Evolutionary conservation across 2,888 invertebrate species (phyloP), one percentile per base, ranked within the genome.

Genomic region (Caenorhabditis macrosperma): DNA sequence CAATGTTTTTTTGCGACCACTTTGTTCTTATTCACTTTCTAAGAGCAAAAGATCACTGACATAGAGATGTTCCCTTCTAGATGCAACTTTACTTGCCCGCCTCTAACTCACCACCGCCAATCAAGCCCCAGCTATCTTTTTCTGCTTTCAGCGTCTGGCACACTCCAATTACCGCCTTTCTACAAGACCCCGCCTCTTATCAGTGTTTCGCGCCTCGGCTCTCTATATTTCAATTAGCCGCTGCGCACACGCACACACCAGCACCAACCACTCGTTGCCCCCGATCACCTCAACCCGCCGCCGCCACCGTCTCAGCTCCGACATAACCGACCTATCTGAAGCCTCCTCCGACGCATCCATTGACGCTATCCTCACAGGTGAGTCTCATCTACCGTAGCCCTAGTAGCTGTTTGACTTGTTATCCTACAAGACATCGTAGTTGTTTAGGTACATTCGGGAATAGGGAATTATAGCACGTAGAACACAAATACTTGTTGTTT

Each of bases 191-290:
- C 67, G 57, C 67, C 67, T 64, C 28, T 33, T 57, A 68, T 74
- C 57, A 66, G 64, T 59, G 64, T 74, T 74, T 66, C 74, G 57
- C 74, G 64, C 64, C 44, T 64, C 63, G 33, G 24, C 20, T 38
- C 48, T 38, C 57, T 22, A 9, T 22, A 28, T 64, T 64, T 38
- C 72, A 64, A 55, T 57, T 57, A 63, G 30, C 55, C 24, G 26
- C 28, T 24, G 20, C 15, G 55, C 38, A 6, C 38, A 10, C 20
- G 50, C 20, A 3, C 46, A 20, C 48, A 5, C 3, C 24, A 20
- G 4, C 6, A n/a, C 52, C 52, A 10, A 28, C 26, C 52, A 30
- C 54, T n/a, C 3, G 6, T 33, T 54, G 30, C 54, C 24, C 15
- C 38, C 33, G 9, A 12, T 12, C 28, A 20, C 52, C 24, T 15